phyloP scores from a whole-genome alignment of 2,113 vertebrate species.

The Origma solitaria region DNA sequence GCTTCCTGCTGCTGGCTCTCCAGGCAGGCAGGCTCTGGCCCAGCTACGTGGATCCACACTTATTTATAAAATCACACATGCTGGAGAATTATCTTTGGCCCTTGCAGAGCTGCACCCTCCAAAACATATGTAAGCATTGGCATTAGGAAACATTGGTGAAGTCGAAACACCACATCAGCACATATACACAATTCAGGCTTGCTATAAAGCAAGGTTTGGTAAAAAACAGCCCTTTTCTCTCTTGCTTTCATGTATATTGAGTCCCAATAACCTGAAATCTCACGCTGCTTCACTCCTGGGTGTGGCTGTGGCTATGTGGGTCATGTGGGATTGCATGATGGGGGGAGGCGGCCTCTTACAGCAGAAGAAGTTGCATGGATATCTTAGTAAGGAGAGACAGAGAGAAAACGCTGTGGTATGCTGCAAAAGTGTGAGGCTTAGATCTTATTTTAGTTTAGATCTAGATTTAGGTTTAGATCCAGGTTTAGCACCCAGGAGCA shows the following conservation, averaged over 20 bases:
- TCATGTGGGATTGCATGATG: background rate
- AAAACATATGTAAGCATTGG: constrained; percentile 16
- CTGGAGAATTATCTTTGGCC: constrained; percentile 48
- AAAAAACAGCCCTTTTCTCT: background rate
- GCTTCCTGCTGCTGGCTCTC: background rate
- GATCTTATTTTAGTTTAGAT: background rate
- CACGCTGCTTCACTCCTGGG: background rate
- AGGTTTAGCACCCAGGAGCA: background rate
- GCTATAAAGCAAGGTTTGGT: background rate
- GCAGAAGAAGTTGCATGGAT: background rate
- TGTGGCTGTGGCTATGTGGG: background rate
- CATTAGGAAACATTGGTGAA: background rate
- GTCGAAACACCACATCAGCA: constrained; percentile 34
- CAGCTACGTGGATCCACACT: constrained; percentile 28
- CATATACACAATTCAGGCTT: background rate
- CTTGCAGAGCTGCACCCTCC: background rate
- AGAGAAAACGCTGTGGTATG: rapidly evolving
- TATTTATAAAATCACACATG: background rate
- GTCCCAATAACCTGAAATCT: background rate
- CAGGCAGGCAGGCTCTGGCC: background rate
- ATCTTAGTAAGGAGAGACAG: background rate
- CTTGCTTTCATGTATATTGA: background rate
- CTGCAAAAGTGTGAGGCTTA: background rate
- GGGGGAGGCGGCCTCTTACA: background rate
- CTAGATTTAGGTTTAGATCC: background rate